Base-by-base conservation (phyloP, 2,797 vertebrate species). In the Semotilus atromaculatus region DNA sequence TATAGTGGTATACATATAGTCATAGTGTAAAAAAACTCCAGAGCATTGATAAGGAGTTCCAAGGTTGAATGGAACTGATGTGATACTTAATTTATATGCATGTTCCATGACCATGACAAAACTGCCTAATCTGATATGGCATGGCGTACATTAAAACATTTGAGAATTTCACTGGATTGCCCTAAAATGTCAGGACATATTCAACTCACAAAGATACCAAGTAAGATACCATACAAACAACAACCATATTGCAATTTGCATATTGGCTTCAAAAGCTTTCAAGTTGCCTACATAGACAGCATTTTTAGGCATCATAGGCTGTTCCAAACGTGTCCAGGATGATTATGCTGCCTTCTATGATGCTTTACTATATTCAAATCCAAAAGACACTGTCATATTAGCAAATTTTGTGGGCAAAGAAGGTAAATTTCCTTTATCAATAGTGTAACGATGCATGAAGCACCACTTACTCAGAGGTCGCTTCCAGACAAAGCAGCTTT, bases 121-220 rank as follows among this genome's bases (percentile, higher is more conserved):
- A 51, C n/a, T 43, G 16, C 21, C 19, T 10, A 18, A 7, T 67
- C 78, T 31, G 62, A 53, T 26, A 21, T 68, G 29, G 29, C 43
- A 80, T n/a, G 43, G 43, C 7, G n/a, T 51, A 51, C 4, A n/a
- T 67, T 18, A 48, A 64, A 29, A 29, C 26, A 21, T n/a, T 60
- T 43, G n/a, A 62, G n/a, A 45, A 29, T 29, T 72, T 72, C 38
- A 71, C 68, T 16, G 86, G 89, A 92, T 93, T 91, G 88, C 83
- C 80, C 88, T 62, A 82, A 91, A 91, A 89, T n/a, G 13, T 16
- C 70, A 71, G 6, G n/a, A 71, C 68, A 18, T 43, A 16, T 26
- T 45, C 13, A 45, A 7, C 19, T 75, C 48, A 16, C 13, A 60
- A 11, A 58, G n/a, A n/a, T n/a, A n/a, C n/a, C n/a, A n/a, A n/a